Evolutionary conservation across 2,888 invertebrate species (phyloP).

Genomic region (Apamea anceps): DNA sequence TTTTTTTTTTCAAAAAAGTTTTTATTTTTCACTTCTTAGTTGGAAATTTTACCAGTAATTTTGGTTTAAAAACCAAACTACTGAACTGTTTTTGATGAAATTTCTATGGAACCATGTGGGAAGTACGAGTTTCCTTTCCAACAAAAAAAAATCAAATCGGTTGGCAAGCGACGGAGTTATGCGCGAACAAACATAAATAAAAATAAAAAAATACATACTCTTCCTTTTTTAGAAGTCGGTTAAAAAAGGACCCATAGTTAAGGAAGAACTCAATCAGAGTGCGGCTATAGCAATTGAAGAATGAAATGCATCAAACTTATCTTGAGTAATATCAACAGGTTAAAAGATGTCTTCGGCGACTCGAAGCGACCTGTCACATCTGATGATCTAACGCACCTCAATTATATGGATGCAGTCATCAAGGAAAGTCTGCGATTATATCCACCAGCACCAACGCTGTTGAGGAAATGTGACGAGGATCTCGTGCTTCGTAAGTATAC

Average conservation of each 20-base stretch:
- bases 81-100: too few species aligned
- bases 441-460: constrained; percentile 70
- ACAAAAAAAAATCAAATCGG: too few species aligned
- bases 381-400: constrained; percentile 69
- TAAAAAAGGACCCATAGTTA: neutral
- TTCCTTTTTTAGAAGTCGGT: too few species aligned
- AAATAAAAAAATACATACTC: too few species aligned
- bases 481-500: constrained; percentile 70
- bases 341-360: constrained; percentile 68
- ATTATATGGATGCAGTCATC: constrained; percentile 75
- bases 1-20: too few species aligned
- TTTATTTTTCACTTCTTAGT: too few species aligned
- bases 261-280: neutral
- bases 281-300: neutral
- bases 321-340: constrained; percentile 38
- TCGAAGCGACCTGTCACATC: constrained; percentile 60
- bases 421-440: constrained; percentile 75
- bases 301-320: neutral
- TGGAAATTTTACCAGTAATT: too few species aligned
- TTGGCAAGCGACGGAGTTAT: too few species aligned
- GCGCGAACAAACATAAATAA: too few species aligned
- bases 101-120: too few species aligned
- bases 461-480: constrained; percentile 69
- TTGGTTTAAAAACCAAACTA: too few species aligned
- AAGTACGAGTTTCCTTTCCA: too few species aligned